Evolutionary conservation across 1,140 invertebrate species (phyloP).

Genomic region (Zaprionus kolodkinae): DNA sequence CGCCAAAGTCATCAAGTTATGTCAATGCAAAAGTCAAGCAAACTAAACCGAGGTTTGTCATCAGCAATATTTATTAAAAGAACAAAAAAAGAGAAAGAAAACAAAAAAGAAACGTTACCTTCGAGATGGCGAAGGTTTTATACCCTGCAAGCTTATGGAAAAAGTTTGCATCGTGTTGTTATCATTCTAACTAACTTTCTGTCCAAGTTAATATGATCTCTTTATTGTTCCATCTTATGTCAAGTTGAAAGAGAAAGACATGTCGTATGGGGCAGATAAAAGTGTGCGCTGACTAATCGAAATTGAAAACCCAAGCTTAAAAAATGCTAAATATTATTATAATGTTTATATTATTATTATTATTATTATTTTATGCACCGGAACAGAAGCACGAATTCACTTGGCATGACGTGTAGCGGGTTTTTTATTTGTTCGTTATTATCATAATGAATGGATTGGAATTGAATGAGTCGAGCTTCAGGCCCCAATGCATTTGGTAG

Average conservation of each 20-base stretch:
- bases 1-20: not conserved
- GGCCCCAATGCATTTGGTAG: constrained; percentile 10
- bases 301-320: constrained; percentile 8
- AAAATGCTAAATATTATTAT: constrained; percentile 19
- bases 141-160: not conserved
- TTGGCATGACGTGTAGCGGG: constrained; percentile 12
- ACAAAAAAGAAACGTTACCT: not conserved
- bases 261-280: not conserved
- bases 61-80: constrained; percentile 6
- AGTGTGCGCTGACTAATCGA: constrained; percentile 41
- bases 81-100: not conserved
- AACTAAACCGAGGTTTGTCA: not conserved
- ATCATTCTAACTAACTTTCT: too few species aligned
- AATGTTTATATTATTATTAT: constrained; percentile 9
- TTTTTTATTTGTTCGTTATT: constrained; percentile 9
- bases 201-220: not conserved
- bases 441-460: constrained; percentile 10
- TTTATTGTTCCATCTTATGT: not conserved
- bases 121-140: not conserved
- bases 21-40: not conserved
- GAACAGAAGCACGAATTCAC: not conserved
- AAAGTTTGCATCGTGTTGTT: not conserved
- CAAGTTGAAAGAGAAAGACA: not conserved
- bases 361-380: constrained; percentile 10
- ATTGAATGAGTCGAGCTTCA: constrained; percentile 34